A percentile compares a stretch with the other conserved stretches of the same genome.
These are phyloP conservation scores for Sphenodon punctatus DNA, from an alignment of 2,797 vertebrate genomes.

Conservation along the genomic window DNA sequence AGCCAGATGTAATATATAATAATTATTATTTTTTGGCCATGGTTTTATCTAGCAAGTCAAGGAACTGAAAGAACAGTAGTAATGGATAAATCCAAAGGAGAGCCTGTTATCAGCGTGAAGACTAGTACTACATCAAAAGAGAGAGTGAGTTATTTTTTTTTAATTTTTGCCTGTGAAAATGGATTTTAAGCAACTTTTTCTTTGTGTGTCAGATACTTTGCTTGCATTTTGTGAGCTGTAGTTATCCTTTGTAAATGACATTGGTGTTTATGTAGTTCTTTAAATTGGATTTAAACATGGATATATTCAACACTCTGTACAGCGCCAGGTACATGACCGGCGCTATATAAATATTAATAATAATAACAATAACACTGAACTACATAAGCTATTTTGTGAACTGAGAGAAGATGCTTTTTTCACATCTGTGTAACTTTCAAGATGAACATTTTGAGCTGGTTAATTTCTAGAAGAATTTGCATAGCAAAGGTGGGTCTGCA, in stretches of 20 bases:
- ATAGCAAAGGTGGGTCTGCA: too few species aligned
- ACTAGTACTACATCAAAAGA: slow-evolving; percentile 94
- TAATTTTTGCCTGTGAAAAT: neutral
- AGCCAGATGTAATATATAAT: neutral
- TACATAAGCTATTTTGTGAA: too few species aligned
- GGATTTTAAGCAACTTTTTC: neutral
- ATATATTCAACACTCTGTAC: too few species aligned
- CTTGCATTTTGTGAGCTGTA: neutral
- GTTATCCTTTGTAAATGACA: neutral
- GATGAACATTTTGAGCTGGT: too few species aligned
- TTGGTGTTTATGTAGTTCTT: too few species aligned
- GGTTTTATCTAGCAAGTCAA: slow-evolving; percentile 67
- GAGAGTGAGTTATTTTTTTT: slow-evolving; percentile 76
- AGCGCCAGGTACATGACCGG: too few species aligned
- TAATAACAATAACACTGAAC: too few species aligned
- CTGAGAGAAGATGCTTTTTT: too few species aligned
- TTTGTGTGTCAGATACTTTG: accelerated
- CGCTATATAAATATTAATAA: too few species aligned
- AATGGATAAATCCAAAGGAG: slow-evolving; percentile 98
- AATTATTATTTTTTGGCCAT: neutral
- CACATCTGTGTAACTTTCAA: too few species aligned
- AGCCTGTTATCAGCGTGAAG: slow-evolving; percentile 96
- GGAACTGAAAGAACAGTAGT: slow-evolving; percentile 91
- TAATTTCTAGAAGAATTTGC: too few species aligned
- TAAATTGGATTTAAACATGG: too few species aligned